Percentiles rank a stretch among this genome's conserved stretches.
Conservation (phyloP, 2,113 vertebrate genomes). For the Thamnophis sirtalis region DNA sequence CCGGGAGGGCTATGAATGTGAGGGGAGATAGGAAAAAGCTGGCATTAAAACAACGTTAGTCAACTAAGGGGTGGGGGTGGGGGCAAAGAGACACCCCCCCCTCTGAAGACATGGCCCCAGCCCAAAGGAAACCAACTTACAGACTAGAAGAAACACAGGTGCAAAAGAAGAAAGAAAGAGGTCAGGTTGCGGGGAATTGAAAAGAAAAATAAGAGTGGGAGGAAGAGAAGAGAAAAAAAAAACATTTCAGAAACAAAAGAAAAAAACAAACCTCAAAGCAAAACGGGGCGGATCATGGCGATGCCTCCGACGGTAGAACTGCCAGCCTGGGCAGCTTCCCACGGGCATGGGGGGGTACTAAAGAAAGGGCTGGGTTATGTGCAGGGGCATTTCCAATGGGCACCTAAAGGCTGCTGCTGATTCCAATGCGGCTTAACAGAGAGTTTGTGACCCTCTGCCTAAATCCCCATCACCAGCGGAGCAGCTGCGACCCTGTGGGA, state of each 20-base stretch:
- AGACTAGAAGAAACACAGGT: constrained; percentile 80
- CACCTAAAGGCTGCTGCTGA: neutral
- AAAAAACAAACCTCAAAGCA: neutral
- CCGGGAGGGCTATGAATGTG: neutral
- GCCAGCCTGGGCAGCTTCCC: neutral
- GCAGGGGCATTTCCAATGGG: neutral
- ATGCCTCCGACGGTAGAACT: too few relatives aligned
- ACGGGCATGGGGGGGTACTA: accelerated
- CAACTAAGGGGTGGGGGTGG: neutral
- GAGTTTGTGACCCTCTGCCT: accelerated
- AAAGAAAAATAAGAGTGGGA: constrained; percentile 16
- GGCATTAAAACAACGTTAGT: neutral
- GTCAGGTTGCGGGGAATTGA: constrained; percentile 58
- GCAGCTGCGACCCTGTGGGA: neutral
- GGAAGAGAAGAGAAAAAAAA: neutral
- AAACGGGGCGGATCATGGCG: too few relatives aligned
- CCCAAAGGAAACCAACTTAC: constrained; percentile 75
- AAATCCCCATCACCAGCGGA: neutral
- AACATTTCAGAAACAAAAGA: neutral
- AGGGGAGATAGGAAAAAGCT: neutral
- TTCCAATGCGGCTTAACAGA: neutral
- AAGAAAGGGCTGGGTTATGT: neutral
- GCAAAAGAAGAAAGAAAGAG: constrained; percentile 64
- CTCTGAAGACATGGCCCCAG: neutral
- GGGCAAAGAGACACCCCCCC: neutral